A percentile compares a stretch with the other conserved stretches of the same genome.
Conservation (phyloP, 2,113 vertebrate genomes). For the Phrynocephalus versicolor region DNA sequence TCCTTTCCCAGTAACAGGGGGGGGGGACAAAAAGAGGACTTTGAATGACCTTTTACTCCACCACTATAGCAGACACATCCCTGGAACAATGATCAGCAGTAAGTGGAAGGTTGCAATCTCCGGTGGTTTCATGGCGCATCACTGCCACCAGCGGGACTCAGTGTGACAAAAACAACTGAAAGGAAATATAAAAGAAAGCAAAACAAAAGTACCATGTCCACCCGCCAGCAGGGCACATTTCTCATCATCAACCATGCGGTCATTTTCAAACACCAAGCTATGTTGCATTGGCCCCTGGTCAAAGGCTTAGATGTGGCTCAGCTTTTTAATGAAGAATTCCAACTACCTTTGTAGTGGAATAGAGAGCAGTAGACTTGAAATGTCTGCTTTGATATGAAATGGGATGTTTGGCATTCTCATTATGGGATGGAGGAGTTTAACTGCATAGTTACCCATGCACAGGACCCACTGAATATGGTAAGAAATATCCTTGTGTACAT, state of each 20-base stretch:
- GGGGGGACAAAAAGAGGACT: conserved; percentile 11
- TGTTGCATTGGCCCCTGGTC: not conserved
- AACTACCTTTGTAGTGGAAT: not conserved
- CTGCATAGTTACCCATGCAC: not conserved
- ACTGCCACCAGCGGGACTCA: not conserved
- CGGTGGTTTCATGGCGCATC: conserved; percentile 30
- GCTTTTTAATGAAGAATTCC: not conserved
- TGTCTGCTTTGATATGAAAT: not conserved
- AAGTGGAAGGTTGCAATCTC: conserved; percentile 22
- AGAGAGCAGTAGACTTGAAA: not conserved
- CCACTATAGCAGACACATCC: conserved; percentile 25
- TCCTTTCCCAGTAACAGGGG: conserved; percentile 36
- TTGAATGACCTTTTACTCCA: conserved; percentile 50
- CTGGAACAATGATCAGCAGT: conserved; percentile 52
- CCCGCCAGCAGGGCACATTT: not conserved
- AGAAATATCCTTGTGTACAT: not conserved
- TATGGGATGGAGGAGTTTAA: not conserved
- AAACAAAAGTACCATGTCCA: conserved; percentile 15
- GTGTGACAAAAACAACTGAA: conserved; percentile 11
- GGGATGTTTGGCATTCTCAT: not conserved
- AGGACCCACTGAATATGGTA: too few species aligned
- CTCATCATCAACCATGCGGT: not conserved
- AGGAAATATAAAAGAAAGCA: not conserved
- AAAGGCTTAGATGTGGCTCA: not conserved
- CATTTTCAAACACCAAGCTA: not conserved